Percentiles rank a stretch among this genome's conserved stretches.
phyloP scores from a whole-genome alignment of 2,797 vertebrate species.

The Spinus pinus region DNA sequence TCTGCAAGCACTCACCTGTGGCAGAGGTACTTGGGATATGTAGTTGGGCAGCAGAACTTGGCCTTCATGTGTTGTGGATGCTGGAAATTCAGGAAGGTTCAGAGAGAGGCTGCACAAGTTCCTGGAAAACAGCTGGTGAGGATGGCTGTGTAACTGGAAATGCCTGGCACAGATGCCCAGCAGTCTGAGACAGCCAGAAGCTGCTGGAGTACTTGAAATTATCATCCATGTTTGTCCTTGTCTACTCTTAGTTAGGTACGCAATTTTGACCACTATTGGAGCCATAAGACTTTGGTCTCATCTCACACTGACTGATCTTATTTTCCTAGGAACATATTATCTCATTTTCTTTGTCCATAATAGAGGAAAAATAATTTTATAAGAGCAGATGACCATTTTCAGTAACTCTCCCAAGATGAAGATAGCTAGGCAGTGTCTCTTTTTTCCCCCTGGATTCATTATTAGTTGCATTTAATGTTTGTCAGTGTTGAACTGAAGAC shows the following conservation, averaged over 20 bases:
- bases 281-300: neutral
- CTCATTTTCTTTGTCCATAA: neutral
- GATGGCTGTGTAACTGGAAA: neutral
- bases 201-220: neutral
- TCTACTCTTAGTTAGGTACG: neutral
- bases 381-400: neutral
- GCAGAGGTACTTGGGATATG: rapidly evolving
- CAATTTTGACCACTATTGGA: neutral
- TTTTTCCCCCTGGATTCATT: rapidly evolving
- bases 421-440: neutral
- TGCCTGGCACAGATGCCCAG: neutral
- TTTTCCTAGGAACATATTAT: neutral
- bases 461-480: neutral
- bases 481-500: neutral
- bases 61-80: rapidly evolving
- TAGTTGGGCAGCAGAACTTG: neutral
- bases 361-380: neutral
- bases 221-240: rapidly evolving
- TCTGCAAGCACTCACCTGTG: neutral
- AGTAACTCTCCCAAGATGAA: neutral
- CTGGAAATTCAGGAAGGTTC: neutral
- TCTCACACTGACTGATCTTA: neutral
- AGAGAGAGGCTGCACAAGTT: neutral
- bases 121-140: neutral
- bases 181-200: neutral